Evolutionary conservation across 2,888 invertebrate species (phyloP), one percentile per base, ranked within the genome.

Genomic region (Muschampia plurimacula): DNA sequence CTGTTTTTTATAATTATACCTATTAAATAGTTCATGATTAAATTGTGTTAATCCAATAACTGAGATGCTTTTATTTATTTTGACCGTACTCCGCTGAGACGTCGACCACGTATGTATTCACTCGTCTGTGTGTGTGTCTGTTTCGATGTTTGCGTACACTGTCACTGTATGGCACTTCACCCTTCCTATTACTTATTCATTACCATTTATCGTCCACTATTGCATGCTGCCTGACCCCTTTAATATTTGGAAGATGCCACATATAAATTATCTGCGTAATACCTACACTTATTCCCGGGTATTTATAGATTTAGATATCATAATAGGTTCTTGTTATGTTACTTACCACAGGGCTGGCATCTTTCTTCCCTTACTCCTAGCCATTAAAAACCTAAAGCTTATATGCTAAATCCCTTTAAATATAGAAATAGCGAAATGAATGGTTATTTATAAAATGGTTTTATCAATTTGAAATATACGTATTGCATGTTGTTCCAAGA

Each of bases 11-110:
- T 85, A 67, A 72, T 85, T 87, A 91, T 90, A 90, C 88, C 83
- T 91, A 91, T 88, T 86, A 80, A 90, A 89, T 93, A 93, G 91
- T 91, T 91, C 92, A 91, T 94, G 92, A 94, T 94, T 93, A 94
- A 94, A 94, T 93, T 94, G 93, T 94, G 93, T 94, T 94, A 93
- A 85, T 93, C 91, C 87, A 93, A 93, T 93, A 92, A 94, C 85
- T 93, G 90, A 93, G 87, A 91, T 93, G 93, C 92, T 94, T 93
- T 94, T 92, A 90, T 92, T 93, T 92, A 92, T 92, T 92, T 93
- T 92, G 90, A 93, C 92, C 89, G 91, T 89, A 93, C 93, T 92
- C 92, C 88, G 91, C 92, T 90, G 93, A 93, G 93, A 90, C 92
- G 91, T 90, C 91, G 84, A 93, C 87, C 93, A 94, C 93, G 93